phyloP scores from a whole-genome alignment of 2,797 vertebrate genomes.

The Lindbergichthys nudifrons region DNA sequence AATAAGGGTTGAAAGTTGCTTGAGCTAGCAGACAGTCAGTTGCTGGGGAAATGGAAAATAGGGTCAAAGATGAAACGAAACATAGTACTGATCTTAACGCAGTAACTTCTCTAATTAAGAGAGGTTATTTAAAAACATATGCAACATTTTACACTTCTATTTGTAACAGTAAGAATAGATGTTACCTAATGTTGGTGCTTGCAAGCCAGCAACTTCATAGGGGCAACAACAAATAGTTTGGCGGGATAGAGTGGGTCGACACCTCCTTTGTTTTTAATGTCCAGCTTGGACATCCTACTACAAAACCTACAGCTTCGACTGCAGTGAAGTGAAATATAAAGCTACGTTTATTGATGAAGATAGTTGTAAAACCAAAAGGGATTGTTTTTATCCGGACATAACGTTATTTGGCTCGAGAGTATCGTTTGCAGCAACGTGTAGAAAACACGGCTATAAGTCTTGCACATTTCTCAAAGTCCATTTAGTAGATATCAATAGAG shows the following conservation, averaged over 20 bases:
- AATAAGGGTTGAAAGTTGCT: background rate
- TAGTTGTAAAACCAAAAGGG: constrained; percentile 7
- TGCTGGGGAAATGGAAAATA: background rate
- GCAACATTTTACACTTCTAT: constrained; percentile 60
- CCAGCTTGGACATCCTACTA: constrained; percentile 6
- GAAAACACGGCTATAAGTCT: constrained; percentile 26
- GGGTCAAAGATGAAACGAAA: background rate
- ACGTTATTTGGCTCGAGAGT: constrained; percentile 37
- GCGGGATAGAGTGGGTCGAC: constrained; percentile 50
- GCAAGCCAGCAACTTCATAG: constrained; percentile 47
- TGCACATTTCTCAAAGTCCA: background rate
- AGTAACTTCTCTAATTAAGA: constrained; percentile 17
- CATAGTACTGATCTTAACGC: background rate
- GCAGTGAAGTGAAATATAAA: constrained; percentile 6
- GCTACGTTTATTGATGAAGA: constrained; percentile 9
- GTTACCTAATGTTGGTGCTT: constrained; percentile 28
- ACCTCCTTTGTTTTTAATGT: constrained; percentile 31
- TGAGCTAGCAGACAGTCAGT: background rate
- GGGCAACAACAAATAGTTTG: constrained; percentile 63
- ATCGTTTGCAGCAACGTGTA: constrained; percentile 22
- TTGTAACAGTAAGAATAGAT: constrained; percentile 61
- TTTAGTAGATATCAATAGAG: background rate
- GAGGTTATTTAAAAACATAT: constrained; percentile 63
- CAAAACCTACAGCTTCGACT: constrained; percentile 3
- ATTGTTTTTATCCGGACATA: constrained; percentile 27